Percentiles rank a stretch among this genome's conserved stretches.
These are phyloP conservation scores for Bubalus kerabau DNA, from an alignment of 2,113 vertebrate genomes.

Conservation along the genomic window DNA sequence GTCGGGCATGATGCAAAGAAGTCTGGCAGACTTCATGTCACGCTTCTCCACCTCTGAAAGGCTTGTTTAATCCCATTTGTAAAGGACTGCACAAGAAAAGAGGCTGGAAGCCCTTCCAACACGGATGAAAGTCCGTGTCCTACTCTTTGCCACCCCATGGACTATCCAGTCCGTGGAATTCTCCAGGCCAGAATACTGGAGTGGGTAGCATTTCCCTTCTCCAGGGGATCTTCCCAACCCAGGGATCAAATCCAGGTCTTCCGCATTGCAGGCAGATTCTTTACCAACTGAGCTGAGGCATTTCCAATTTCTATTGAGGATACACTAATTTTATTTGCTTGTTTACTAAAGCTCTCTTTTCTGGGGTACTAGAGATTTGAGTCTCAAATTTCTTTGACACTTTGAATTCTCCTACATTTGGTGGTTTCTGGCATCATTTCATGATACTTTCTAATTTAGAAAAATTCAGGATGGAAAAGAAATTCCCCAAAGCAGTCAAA, in stretches of 20 bases:
- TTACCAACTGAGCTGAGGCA: neutral
- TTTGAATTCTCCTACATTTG: neutral
- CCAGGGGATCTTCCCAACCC: neutral
- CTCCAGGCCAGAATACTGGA: neutral
- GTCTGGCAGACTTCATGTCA: neutral
- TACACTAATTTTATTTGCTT: neutral
- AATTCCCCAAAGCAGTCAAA: neutral
- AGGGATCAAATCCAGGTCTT: neutral
- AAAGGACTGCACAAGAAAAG: neutral
- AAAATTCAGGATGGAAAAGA: neutral
- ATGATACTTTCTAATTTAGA: neutral
- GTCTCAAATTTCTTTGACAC: neutral
- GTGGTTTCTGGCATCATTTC: neutral
- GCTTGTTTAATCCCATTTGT: neutral
- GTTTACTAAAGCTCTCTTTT: neutral
- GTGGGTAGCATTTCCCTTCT: neutral
- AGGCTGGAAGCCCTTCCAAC: neutral
- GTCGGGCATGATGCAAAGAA: rapidly evolving
- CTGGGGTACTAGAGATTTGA: neutral
- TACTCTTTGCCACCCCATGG: neutral
- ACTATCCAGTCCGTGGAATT: neutral
- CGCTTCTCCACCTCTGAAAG: neutral
- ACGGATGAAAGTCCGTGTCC: neutral
- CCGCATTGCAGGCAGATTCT: rapidly evolving
- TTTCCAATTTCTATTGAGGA: neutral